Evolutionary conservation across 92 coral and sea anemone genomes (phyloP).

Genomic region (Plumapathes pennacea): DNA sequence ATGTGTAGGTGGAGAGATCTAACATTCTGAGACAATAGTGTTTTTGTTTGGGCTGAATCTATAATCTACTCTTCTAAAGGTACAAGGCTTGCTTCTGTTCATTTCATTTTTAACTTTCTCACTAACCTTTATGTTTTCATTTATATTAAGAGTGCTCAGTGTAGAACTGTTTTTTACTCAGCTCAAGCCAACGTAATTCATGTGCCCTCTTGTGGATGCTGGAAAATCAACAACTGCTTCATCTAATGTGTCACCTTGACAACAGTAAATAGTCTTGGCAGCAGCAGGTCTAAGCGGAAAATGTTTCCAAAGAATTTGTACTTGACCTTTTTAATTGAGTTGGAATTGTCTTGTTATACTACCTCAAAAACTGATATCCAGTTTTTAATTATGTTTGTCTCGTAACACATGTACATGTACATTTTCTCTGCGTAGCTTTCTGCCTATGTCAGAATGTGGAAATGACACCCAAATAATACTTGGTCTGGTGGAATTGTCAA

Average conservation of each 20-base stretch:
- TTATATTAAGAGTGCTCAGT: constrained; percentile 29
- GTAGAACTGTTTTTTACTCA: constrained; percentile 36
- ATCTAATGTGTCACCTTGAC: constrained; percentile 50
- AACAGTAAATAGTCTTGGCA: constrained; percentile 53
- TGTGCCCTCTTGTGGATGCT: constrained; percentile 27
- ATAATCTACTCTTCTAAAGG: constrained; percentile 9
- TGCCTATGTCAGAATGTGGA: constrained; percentile 16
- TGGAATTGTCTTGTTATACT: constrained; percentile 40
- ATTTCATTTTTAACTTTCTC: constrained; percentile 39
- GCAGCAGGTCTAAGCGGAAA: constrained; percentile 50
- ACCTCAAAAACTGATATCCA: constrained; percentile 51
- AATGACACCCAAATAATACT: constrained; percentile 67
- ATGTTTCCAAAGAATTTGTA: constrained; percentile 38
- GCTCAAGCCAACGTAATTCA: constrained; percentile 52
- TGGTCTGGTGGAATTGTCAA: constrained; percentile 43
- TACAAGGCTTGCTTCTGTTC: constrained; percentile 20
- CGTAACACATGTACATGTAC: constrained; percentile 31
- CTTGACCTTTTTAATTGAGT: constrained; percentile 15
- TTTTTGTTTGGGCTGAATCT: constrained; percentile 1
- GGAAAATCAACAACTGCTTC: constrained; percentile 60
- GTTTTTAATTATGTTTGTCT: constrained; percentile 4
- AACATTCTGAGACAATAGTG: constrained; percentile 62
- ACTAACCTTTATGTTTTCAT: constrained; percentile 30
- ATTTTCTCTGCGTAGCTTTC: constrained; percentile 30
- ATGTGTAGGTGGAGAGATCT: constrained; percentile 63